Base-by-base conservation (phyloP, 2,888 invertebrate genomes). In the Rhagophthalmus giganteus region DNA sequence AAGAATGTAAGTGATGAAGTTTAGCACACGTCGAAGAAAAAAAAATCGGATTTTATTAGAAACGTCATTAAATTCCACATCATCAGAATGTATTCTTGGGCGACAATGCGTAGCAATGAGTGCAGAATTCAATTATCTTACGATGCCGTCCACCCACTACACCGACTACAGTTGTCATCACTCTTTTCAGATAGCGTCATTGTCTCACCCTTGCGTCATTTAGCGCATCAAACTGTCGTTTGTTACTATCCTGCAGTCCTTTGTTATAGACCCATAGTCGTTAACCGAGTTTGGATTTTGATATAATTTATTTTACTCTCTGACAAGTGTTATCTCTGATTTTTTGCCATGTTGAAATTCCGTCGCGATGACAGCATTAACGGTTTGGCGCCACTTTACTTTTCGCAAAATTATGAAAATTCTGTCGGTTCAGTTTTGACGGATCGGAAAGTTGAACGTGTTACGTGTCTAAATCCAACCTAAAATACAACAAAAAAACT, bases 121-220 rank as follows among this genome's bases (percentile, higher is more conserved):
- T 60, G 64, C 62, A 62, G 65, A 70, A 71, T 71, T 71, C 69
- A 70, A 71, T 71, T 71, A 71, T 69, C 67, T 65, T 66, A 62
- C 54, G 55, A 53, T 57, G 53, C 40, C 57, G 52, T 59, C 61
- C 61, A 48, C 53, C 59, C 59, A 58, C 60, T 57, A 60, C 65
- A 61, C 60, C 58, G 61, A 55, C 57, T 60, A 58, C 66, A 69
- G 67, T 69, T 66, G 71, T 71, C 72, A 73, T 73, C 69, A 71
- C 69, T 72, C 73, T 71, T 72, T 49, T 49, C 64, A 69, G 72
- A 73, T 73, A 72, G 70, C 69, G 72, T 69, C 71, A 73, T 74
- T 74, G 74, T 74, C 74, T 74, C 74, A 72, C 73, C 70, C 71
- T 71, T 69, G 72, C 73, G 61, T 73, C 74, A 74, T 74, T 74